These are phyloP conservation scores for Oncopodura yosiiana DNA, from an alignment of 1,140 invertebrate genomes.

Conservation along the genomic window DNA sequence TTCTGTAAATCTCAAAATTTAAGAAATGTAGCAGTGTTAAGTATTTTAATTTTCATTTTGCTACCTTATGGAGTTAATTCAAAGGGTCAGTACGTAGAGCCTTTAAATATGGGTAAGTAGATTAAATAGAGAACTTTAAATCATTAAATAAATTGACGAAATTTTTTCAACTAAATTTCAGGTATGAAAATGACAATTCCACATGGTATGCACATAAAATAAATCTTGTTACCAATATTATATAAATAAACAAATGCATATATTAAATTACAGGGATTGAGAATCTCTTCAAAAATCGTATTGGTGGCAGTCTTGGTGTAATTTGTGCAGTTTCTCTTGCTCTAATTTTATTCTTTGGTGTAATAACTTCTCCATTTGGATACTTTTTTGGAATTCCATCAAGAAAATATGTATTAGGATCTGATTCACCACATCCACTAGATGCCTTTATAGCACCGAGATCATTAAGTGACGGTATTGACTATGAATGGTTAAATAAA, in stretches of 20 bases:
- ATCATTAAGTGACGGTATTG: not conserved
- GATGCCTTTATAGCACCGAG: too few relatives aligned
- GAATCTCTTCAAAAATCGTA: slow-evolving; percentile 28
- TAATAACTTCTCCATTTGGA: slow-evolving; percentile 30
- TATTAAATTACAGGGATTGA: slow-evolving; percentile 3
- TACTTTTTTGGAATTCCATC: slow-evolving; percentile 33
- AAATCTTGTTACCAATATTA: too few relatives aligned
- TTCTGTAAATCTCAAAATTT: too few relatives aligned
- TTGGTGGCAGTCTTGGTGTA: not conserved
- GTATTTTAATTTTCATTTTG: too few relatives aligned
- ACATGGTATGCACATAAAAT: too few relatives aligned
- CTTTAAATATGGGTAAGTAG: too few relatives aligned
- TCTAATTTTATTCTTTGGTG: slow-evolving; percentile 25
- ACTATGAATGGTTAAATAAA: not conserved
- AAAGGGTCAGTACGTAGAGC: too few relatives aligned
- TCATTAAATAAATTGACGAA: not conserved
- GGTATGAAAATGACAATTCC: too few relatives aligned
- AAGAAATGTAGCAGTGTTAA: too few relatives aligned
- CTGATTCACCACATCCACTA: not conserved
- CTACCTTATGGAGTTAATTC: too few relatives aligned
- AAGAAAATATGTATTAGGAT: slow-evolving; percentile 29
- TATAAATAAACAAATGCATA: too few relatives aligned
- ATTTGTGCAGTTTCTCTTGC: slow-evolving; percentile 5
- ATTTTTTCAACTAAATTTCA: not conserved
- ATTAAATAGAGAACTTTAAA: too few relatives aligned